Conservation (phyloP, 2,113 vertebrate species). For the mouse (Mus musculus) region GRCm39 chr9:29409001-29409500, state of each 20-base stretch:
- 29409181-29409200: not conserved
- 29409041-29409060: not conserved
- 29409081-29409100: not conserved
- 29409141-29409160: not conserved
- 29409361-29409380: not conserved
- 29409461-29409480: not conserved
- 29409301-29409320: not conserved
- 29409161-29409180: not conserved
- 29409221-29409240: not conserved
- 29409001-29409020: not conserved
- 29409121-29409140: not conserved
- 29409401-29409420: not conserved
- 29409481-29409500: conserved; percentile 14
- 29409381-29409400: not conserved
- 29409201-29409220: not conserved
- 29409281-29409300: not conserved
- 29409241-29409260: not conserved
- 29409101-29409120: not conserved
- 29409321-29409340: not conserved
- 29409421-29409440: not conserved
- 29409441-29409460: not conserved
- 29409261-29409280: not conserved
- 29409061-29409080: not conserved
- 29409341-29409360: not conserved
- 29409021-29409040: not conserved